These are phyloP conservation scores for Danionella cerebrum DNA, from an alignment of 2,113 vertebrate species.

Conservation along the genomic window DNA sequence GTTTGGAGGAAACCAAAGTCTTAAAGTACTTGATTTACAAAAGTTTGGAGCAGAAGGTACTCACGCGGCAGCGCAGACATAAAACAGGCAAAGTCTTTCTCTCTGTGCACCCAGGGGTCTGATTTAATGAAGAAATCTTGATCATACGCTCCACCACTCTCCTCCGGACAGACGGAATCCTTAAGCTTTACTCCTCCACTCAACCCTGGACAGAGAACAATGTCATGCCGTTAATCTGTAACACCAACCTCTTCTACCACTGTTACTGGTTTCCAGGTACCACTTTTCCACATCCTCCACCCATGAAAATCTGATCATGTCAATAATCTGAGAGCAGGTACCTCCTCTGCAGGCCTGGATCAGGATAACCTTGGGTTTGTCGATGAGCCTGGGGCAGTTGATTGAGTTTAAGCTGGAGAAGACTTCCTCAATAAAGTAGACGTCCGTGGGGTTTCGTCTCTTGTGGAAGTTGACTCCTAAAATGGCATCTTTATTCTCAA, in stretches of 20 bases:
- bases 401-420: neutral
- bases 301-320: no score
- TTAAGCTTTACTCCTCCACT: neutral
- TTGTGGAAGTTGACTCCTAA: neutral
- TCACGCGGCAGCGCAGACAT: neutral
- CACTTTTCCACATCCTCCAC: no score
- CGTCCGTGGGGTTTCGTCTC: rapidly evolving
- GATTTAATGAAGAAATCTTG: neutral
- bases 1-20: no score
- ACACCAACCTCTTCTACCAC: no score
- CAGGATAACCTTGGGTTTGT: neutral
- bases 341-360: conserved; percentile 6
- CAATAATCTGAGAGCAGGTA: neutral
- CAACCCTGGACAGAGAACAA: no score
- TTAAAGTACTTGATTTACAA: no score
- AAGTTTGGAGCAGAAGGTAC: neutral
- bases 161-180: neutral
- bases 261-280: no score
- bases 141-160: rapidly evolving
- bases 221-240: no score
- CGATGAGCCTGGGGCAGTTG: neutral
- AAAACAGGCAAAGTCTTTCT: neutral
- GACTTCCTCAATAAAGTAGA: neutral
- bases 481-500: neutral
- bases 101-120: neutral